A percentile compares a stretch with the other conserved stretches of the same genome.
phyloP scores from a whole-genome alignment of 2,113 vertebrate species.

The Hylia prasina region DNA sequence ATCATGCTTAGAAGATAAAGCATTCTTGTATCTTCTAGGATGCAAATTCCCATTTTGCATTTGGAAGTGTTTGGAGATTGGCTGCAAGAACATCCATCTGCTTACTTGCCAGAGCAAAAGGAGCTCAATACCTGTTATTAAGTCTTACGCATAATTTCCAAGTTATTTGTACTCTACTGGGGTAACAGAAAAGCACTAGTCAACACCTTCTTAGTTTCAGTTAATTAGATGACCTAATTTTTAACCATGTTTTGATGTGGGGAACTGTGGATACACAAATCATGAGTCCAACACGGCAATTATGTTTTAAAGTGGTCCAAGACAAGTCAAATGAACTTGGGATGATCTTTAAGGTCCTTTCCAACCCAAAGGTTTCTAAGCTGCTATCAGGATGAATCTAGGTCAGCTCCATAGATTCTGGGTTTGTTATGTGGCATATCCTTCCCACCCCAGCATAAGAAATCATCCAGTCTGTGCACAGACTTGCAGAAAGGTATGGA shows the following conservation, averaged over 20 bases:
- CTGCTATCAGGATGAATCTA: not conserved
- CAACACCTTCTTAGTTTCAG: not conserved
- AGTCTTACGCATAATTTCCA: not conserved
- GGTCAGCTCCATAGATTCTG: not conserved
- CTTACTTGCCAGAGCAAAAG: not conserved
- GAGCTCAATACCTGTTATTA: not conserved
- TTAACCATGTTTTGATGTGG: not conserved
- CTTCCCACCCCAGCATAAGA: not conserved
- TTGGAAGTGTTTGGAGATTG: not conserved
- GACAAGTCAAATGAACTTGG: not conserved
- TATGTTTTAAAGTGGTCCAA: not conserved
- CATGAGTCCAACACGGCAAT: accelerated
- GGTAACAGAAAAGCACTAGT: not conserved
- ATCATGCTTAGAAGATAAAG: conserved; percentile 11
- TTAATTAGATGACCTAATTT: not conserved
- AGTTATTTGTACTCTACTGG: not conserved
- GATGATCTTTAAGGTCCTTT: not conserved
- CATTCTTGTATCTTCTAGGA: not conserved
- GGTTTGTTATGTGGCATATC: not conserved
- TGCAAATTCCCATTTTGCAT: not conserved
- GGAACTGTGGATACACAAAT: not conserved
- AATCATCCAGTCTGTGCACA: not conserved
- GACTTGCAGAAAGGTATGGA: not conserved
- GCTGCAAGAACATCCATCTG: not conserved
- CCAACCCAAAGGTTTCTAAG: not conserved